Evolutionary conservation across 2,113 vertebrate genomes (phyloP).

Genomic region (Diadophis punctatus): DNA sequence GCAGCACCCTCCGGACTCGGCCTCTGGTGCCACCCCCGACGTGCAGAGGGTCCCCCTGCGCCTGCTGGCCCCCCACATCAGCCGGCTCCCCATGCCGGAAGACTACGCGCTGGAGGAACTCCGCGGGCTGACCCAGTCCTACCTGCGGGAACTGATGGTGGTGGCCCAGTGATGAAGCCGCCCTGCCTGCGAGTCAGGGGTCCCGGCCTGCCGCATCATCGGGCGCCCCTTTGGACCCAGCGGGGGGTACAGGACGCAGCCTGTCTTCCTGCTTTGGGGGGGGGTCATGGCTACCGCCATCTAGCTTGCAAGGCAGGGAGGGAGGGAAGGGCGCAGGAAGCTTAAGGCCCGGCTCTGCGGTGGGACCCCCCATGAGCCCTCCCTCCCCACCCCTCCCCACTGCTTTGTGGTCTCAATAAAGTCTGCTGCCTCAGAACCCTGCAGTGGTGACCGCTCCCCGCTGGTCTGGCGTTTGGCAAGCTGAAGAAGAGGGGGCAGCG

Average conservation of each 20-base stretch:
- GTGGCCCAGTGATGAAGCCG: slow-evolving; percentile 71
- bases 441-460: not conserved
- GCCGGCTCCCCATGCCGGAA: slow-evolving; percentile 90
- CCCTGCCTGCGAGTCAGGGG: accelerated
- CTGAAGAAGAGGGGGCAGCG: accelerated
- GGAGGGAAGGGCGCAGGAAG: too few relatives aligned
- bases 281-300: not conserved
- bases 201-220: accelerated
- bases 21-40: slow-evolving; percentile 38
- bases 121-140: slow-evolving; percentile 85
- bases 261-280: not conserved
- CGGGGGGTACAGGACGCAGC: accelerated
- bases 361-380: not conserved
- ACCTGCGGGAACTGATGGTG: slow-evolving; percentile 81
- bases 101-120: slow-evolving; percentile 95
- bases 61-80: slow-evolving; percentile 83
- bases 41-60: slow-evolving; percentile 71
- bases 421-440: not conserved
- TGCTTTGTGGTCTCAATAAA: not conserved
- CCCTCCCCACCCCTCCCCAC: not conserved
- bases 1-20: slow-evolving; percentile 73
- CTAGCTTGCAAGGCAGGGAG: not conserved
- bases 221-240: not conserved
- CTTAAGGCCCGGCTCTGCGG: not conserved
- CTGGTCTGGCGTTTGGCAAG: not conserved